phyloP scores from a whole-genome alignment of 2,113 vertebrate species.

The Elanus axillaris region DNA sequence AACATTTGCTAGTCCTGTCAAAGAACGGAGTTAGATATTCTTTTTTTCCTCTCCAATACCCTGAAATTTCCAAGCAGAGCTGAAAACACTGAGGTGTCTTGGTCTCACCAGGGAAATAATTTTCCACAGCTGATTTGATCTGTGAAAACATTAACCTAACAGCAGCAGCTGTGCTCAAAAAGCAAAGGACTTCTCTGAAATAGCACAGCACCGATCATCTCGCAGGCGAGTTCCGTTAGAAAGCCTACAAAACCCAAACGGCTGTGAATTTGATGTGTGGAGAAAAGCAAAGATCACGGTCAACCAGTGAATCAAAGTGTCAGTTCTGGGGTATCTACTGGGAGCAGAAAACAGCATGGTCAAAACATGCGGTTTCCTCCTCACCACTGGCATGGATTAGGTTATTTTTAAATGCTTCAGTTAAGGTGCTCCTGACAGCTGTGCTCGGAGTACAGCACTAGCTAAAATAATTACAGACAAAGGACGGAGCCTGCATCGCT shows the following conservation, averaged over 20 bases:
- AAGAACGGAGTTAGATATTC: not conserved
- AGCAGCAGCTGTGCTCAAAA: not conserved
- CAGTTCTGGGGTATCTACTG: not conserved
- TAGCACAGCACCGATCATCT: not conserved
- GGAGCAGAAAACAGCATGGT: not conserved
- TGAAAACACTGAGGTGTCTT: not conserved
- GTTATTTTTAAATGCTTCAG: not conserved
- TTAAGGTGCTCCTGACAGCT: not conserved
- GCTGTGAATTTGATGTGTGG: not conserved
- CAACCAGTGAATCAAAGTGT: not conserved
- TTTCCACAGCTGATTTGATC: not conserved
- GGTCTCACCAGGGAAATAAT: not conserved
- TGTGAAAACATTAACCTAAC: not conserved
- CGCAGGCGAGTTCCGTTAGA: not conserved
- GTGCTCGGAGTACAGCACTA: not conserved
- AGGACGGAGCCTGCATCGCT: not conserved
- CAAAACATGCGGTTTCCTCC: not conserved
- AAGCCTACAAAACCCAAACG: not conserved
- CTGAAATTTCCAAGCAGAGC: not conserved
- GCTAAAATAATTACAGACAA: not conserved
- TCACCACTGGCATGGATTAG: not conserved
- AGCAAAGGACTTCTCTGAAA: not conserved
- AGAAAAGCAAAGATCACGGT: not conserved
- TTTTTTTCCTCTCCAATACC: not conserved
- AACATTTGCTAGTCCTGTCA: not conserved